Base-by-base conservation (phyloP, 2,113 vertebrate genomes). In the Macquaria ambigua region DNA sequence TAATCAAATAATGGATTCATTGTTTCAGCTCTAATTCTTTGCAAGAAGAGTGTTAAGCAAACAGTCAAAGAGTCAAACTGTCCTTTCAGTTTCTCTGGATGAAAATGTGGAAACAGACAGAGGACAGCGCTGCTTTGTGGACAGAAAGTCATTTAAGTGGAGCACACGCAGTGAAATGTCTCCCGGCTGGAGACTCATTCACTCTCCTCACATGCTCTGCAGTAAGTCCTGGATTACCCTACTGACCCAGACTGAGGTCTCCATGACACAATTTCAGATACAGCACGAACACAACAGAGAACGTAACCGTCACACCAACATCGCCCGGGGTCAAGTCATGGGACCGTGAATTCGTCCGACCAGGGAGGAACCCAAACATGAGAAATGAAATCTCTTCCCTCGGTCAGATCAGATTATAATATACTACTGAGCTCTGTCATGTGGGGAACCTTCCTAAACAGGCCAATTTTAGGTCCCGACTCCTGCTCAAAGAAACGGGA, bases 141-240 rank as follows among this genome's bases (percentile, higher is more conserved):
- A 48, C 18, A 75, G 6, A 64, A 2, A 20, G n/a, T 18, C 2
- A 25, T 31, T 10, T 23, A 23, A 70, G 25, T 43, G 34, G 46
- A 77, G 59, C 52, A 21, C 5, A 21, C 5, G 1, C 6, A 53
- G 79, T 39, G 23, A 58, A 85, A 64, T 25, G 1, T 67, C 28
- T 28, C 11, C 25, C 18, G 70, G 37, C 1, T 61, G 25, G 23
- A 53, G 41, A 61, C 50, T 59, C 21, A 8, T 4, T 67, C 75
- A 1, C 55, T 66, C 79, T 50, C 64, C 83, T 89, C 89, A 88
- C 90, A 80, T 91, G 90, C 43, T 88, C 67, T 62, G 66, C 77
- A 78, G 2, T 76, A 64, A 75, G 66, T 78, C 87, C 59, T 76
- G 73, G 85, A 87, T 92, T 86, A 89, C 37, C 82, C 85, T 16